phyloP scores from a whole-genome alignment of 2,113 vertebrate species.

The Hippocampus comes region DNA sequence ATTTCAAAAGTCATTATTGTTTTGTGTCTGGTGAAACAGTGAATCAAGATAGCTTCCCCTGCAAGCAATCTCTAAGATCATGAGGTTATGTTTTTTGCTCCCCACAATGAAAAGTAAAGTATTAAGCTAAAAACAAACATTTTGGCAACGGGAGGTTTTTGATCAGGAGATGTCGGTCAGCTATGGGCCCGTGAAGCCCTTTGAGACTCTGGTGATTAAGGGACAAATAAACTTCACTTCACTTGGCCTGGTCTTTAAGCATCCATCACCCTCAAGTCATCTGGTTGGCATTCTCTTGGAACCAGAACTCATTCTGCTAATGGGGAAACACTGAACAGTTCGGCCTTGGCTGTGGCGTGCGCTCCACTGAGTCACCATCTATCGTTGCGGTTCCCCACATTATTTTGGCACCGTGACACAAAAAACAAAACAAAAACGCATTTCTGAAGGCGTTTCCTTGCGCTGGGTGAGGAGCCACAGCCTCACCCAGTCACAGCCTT shows the following conservation, averaged over 20 bases:
- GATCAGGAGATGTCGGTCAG: too few relatives aligned
- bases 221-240: too few relatives aligned
- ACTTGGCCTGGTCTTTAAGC: neutral
- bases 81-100: too few relatives aligned
- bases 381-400: slow-evolving; percentile 1
- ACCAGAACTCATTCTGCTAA: neutral
- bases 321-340: neutral
- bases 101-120: too few relatives aligned
- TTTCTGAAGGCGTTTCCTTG: slow-evolving; percentile 56
- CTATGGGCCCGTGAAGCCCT: too few relatives aligned
- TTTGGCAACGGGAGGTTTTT: too few relatives aligned
- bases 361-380: neutral
- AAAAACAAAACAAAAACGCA: slow-evolving; percentile 23
- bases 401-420: slow-evolving; percentile 18
- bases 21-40: too few relatives aligned
- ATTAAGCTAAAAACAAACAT: too few relatives aligned
- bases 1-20: too few relatives aligned
- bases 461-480: slow-evolving; percentile 16
- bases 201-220: too few relatives aligned
- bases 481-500: slow-evolving; percentile 44
- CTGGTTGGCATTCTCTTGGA: neutral
- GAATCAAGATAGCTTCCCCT: too few relatives aligned
- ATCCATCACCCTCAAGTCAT: neutral
- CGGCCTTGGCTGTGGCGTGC: neutral
- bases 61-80: too few relatives aligned